A percentile compares a stretch with the other conserved stretches of the same genome.
Conservation (phyloP, 2,113 vertebrate species). For the Ivindomyrus marchei region DNA sequence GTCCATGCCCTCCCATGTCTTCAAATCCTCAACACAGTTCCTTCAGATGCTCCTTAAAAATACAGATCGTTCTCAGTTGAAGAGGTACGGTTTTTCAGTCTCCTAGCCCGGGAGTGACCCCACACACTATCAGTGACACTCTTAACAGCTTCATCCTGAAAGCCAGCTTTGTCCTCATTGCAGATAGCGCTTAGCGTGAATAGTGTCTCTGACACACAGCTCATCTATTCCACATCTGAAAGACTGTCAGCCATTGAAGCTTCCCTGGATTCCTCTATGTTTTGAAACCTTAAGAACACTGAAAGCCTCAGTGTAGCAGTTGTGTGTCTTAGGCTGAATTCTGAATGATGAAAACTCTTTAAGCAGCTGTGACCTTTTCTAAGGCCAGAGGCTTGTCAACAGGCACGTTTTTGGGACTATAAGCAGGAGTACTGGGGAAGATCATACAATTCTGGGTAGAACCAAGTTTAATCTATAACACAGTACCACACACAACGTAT, state of each 20-base stretch:
- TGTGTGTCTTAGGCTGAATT: background rate
- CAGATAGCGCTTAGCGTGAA: background rate
- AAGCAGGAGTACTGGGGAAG: too few species aligned
- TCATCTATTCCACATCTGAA: background rate
- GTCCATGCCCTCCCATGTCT: background rate
- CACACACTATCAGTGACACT: background rate
- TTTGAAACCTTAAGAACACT: background rate
- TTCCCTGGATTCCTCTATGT: background rate
- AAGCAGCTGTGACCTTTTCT: background rate
- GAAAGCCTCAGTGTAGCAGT: background rate
- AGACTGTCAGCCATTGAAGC: background rate
- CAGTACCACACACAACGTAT: background rate
- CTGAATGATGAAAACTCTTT: background rate
- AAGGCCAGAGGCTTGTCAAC: background rate
- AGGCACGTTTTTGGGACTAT: background rate
- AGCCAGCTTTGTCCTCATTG: background rate
- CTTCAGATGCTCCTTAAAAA: background rate
- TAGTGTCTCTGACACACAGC: background rate
- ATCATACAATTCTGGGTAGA: background rate
- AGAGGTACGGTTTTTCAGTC: background rate
- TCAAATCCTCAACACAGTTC: background rate
- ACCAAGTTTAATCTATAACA: background rate
- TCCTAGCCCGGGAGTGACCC: background rate
- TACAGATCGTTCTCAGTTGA: background rate
- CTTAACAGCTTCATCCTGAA: background rate